Evolutionary conservation across 2,797 vertebrate species (phyloP).

Genomic region (Paguma larvata): DNA sequence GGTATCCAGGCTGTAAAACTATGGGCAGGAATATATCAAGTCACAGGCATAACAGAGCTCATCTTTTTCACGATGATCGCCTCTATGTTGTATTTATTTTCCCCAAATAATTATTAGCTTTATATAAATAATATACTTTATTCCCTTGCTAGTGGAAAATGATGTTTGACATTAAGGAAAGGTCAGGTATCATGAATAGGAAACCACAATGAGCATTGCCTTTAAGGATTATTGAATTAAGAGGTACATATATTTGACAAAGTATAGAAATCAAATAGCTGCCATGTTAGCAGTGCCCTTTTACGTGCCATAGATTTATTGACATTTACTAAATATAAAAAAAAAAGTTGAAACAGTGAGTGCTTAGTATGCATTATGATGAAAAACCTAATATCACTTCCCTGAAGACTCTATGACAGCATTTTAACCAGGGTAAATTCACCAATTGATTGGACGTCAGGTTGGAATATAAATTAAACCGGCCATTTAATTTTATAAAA

Average conservation of each 20-base stretch:
- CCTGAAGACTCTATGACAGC: slow-evolving; percentile 38
- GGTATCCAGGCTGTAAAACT: slow-evolving; percentile 30
- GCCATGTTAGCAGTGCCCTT: slow-evolving; percentile 86
- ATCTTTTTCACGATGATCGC: slow-evolving; percentile 77
- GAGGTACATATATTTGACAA: slow-evolving; percentile 89
- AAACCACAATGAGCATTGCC: slow-evolving; percentile 88
- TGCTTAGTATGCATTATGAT: slow-evolving; percentile 77
- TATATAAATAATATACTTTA: slow-evolving; percentile 88
- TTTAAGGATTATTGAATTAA: slow-evolving; percentile 90
- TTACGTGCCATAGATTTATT: slow-evolving; percentile 88
- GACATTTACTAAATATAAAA: slow-evolving; percentile 86
- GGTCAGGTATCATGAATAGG: slow-evolving; percentile 87
- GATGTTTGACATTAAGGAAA: slow-evolving; percentile 90
- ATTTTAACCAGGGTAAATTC: slow-evolving; percentile 61
- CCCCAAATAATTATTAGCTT: slow-evolving; percentile 88
- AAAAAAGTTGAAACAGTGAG: slow-evolving; percentile 82
- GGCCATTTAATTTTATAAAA: not conserved
- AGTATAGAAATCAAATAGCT: slow-evolving; percentile 88
- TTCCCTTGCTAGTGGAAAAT: slow-evolving; percentile 86
- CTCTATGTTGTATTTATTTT: slow-evolving; percentile 84
- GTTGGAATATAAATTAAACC: slow-evolving; percentile 18
- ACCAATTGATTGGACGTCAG: slow-evolving; percentile 13
- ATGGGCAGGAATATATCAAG: slow-evolving; percentile 75
- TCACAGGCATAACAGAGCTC: slow-evolving; percentile 75
- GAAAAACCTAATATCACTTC: slow-evolving; percentile 79